Evolutionary conservation across 2,113 vertebrate genomes (phyloP).

Genomic region (Nycticebus coucang): DNA sequence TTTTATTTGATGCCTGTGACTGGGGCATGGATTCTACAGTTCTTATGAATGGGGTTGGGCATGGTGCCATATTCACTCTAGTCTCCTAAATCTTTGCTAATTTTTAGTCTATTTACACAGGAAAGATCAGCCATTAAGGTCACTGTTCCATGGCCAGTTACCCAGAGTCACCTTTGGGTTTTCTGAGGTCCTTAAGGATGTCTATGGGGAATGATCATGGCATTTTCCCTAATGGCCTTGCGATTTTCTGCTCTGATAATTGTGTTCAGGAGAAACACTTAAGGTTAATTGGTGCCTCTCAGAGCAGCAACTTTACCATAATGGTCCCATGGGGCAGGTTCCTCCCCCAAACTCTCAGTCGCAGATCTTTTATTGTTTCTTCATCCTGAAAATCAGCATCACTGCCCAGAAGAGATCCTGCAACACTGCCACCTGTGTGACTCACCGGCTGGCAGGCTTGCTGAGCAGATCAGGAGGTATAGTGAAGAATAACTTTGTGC

Average conservation of each 20-base stretch:
- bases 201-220: not conserved
- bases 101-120: not conserved
- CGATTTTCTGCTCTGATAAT: not conserved
- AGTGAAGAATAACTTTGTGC: constrained; percentile 90
- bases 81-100: not conserved
- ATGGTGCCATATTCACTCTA: not conserved
- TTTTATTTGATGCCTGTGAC: not conserved
- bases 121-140: not conserved
- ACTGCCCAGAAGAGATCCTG: constrained; percentile 94
- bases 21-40: not conserved
- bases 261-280: constrained; percentile 25
- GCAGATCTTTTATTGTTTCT: constrained; percentile 40
- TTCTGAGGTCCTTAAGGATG: constrained; percentile 21
- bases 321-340: rapidly evolving
- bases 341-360: not conserved
- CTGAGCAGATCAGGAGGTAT: constrained; percentile 94
- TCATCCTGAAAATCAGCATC: constrained; percentile 84
- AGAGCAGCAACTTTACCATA: not conserved
- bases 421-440: constrained; percentile 95
- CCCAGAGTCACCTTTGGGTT: not conserved
- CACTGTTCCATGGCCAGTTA: not conserved
- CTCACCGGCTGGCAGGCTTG: constrained; percentile 93
- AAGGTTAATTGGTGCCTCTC: constrained; percentile 13
- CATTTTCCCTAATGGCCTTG: constrained; percentile 6
- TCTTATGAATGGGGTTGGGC: not conserved